These are phyloP conservation scores for Apodemia duryi DNA, from an alignment of 2,888 invertebrate genomes.

Conservation along the genomic window DNA sequence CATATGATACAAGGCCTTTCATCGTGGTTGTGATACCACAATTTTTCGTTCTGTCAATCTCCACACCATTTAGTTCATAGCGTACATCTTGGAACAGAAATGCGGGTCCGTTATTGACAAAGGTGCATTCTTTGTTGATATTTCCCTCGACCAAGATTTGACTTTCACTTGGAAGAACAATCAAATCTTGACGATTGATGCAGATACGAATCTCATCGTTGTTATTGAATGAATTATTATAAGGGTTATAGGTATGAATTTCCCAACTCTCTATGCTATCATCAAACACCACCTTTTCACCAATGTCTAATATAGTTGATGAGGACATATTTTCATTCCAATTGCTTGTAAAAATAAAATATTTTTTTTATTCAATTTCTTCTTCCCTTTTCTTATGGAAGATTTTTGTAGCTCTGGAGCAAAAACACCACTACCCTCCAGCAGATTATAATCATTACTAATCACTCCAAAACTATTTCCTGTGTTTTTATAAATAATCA, in stretches of 20 bases:
- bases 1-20: conserved; percentile 39
- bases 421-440: too few relatives aligned
- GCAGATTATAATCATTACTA: too few relatives aligned
- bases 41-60: conserved; percentile 42
- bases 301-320: conserved; percentile 15
- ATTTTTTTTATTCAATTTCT: too few relatives aligned
- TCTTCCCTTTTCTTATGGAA: too few relatives aligned
- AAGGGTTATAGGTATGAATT: background rate
- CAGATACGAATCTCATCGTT: conserved; percentile 13
- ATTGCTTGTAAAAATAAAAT: background rate
- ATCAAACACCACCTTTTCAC: conserved; percentile 40
- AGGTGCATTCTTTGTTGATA: background rate
- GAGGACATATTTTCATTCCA: background rate
- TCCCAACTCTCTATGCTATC: conserved; percentile 1
- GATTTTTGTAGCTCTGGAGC: too few relatives aligned
- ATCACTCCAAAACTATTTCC: too few relatives aligned
- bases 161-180: background rate
- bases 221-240: conserved; percentile 1
- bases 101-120: conserved; percentile 37
- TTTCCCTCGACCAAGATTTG: background rate
- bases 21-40: conserved; percentile 41
- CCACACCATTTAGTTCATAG: conserved; percentile 44
- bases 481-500: too few relatives aligned
- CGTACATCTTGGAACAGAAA: conserved; percentile 44
- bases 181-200: conserved; percentile 13